Conservation (phyloP, 2,888 invertebrate genomes). For the Noctua comes region DNA sequence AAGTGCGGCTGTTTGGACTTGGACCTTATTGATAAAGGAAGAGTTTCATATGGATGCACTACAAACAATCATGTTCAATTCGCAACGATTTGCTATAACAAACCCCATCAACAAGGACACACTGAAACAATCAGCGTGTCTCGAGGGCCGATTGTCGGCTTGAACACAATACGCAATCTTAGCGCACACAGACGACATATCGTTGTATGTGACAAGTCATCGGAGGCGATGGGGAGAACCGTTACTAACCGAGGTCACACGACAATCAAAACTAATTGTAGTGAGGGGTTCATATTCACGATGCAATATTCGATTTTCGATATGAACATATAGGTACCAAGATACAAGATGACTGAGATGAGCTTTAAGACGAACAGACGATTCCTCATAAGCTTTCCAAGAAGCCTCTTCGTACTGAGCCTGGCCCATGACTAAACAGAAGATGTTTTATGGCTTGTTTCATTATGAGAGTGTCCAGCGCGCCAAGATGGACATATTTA, state of each 20-base stretch:
- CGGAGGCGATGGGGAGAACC: constrained; percentile 33
- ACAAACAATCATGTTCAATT: constrained; percentile 46
- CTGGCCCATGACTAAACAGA: constrained; percentile 3
- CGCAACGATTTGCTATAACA: constrained; percentile 13
- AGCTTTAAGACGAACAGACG: constrained; percentile 2
- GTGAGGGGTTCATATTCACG: constrained; percentile 40
- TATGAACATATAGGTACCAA: constrained; percentile 1
- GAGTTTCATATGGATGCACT: constrained; percentile 12
- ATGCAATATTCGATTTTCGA: constrained; percentile 30
- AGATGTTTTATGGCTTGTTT: constrained; percentile 10
- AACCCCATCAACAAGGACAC: constrained; percentile 23
- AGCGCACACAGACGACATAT: constrained; percentile 12
- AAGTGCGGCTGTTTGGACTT: not conserved
- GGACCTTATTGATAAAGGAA: not conserved
- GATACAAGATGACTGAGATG: constrained; percentile 12
- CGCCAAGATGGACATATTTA: not conserved
- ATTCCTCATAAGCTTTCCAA: constrained; percentile 15
- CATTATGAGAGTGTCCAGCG: not conserved
- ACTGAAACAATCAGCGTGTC: constrained; percentile 50
- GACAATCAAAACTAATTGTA: constrained; percentile 45
- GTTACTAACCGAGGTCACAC: constrained; percentile 39
- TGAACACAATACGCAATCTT: constrained; percentile 44
- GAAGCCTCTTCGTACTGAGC: constrained; percentile 10
- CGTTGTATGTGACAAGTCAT: constrained; percentile 4
- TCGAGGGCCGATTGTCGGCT: constrained; percentile 45